phyloP scores from a whole-genome alignment of 2,888 invertebrate species.

The Carabus problematicus region DNA sequence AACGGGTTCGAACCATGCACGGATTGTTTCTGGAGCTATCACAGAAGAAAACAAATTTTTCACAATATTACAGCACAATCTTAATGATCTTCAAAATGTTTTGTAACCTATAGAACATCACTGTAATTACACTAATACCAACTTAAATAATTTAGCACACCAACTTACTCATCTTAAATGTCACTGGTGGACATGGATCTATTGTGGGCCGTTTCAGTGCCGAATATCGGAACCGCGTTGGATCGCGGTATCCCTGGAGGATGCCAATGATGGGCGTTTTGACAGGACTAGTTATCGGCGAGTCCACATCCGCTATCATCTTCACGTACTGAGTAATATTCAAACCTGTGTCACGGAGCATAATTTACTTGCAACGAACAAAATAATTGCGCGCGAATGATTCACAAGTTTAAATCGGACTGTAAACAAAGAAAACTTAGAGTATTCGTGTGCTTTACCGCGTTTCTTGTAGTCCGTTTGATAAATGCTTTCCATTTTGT shows the following conservation, averaged over 20 bases:
- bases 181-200: constrained; percentile 59
- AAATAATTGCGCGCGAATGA: constrained; percentile 9
- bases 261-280: constrained; percentile 65
- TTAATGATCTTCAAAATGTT: not conserved
- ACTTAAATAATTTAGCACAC: constrained; percentile 20
- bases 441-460: constrained; percentile 57
- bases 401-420: not conserved
- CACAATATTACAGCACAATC: not conserved
- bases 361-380: not conserved
- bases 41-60: constrained; percentile 33
- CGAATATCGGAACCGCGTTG: constrained; percentile 65
- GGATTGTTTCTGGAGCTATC: constrained; percentile 61
- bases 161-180: constrained; percentile 54
- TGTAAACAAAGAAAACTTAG: too few relatives aligned
- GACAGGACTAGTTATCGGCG: constrained; percentile 66
- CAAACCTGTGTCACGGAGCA: constrained; percentile 56
- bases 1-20: constrained; percentile 64
- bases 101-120: not conserved
- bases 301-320: constrained; percentile 68
- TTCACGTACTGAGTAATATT: constrained; percentile 64
- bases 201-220: constrained; percentile 65
- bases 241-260: constrained; percentile 68
- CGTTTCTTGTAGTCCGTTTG: constrained; percentile 68
- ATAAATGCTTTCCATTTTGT: constrained; percentile 69
- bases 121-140: not conserved